Evolutionary conservation across 2,113 vertebrate genomes (phyloP), one percentile per base, ranked within the genome.

Genomic region (Aplodontia rufa): DNA sequence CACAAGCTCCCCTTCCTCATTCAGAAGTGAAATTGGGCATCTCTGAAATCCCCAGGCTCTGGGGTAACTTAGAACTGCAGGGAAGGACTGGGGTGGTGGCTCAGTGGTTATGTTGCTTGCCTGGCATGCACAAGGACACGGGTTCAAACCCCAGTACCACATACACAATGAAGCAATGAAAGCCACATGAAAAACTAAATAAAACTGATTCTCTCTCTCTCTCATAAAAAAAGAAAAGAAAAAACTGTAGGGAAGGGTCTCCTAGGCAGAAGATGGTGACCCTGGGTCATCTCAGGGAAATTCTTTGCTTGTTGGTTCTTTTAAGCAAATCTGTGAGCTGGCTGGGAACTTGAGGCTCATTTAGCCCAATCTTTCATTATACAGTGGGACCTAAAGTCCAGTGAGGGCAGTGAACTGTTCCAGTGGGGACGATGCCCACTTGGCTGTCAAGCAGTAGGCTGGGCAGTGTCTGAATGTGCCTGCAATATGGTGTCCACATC

Each of bases 271-370:
- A 78, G 69, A 11, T 12, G 10, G 20, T 30, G 28, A 14, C 22
- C 30, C 11, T 10, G 24, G 49, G 2, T 40, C n/a, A 32, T 14
- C 42, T 47, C 32, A n/a, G 47, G 28, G 24, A 81, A 64, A 35
- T 8, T n/a, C 28, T 62, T 55, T 79, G 47, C 68, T 55, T 66
- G 35, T 60, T 88, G 28, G 51, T 55, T 85, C 76, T 96, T 85
- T 78, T 12, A 72, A 78, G 45, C 82, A 84, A 68, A 24, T 55
- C 17, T 79, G 40, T 62, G 75, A 69, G 40, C 62, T 66, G 6
- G 22, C 11, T n/a, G 51, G 62, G 45, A 76, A 66, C 64, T 40
- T 47, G 45, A 90, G 49, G 49, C 16, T 79, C 10, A 1, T 26
- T 76, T 35, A 53, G 11, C 75, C 22, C 35, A 17, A 0, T 64